Evolutionary conservation across 2,888 invertebrate species (phyloP), one percentile per base, ranked within the genome.

Genomic region (Platerodrilus igneus): DNA sequence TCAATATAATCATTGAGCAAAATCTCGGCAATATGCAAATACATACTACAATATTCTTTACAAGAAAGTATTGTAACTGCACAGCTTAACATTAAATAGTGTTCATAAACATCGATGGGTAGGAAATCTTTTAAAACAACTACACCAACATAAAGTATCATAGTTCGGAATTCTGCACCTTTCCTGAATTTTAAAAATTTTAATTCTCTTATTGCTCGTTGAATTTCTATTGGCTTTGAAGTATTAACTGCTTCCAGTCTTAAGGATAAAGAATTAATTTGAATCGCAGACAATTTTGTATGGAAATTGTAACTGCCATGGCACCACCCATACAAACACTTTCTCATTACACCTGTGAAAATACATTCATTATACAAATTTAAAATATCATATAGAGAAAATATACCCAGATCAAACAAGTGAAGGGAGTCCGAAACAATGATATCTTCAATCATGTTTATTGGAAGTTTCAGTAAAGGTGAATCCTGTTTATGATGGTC

Each of bases 141-240:
- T 9, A 35, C 15, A 19, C 52, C 53, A 11, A 50, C 7, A 36
- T 53, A 55, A 4, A 49, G 26, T 30, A 55, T 35, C 33, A 55
- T 46, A 4, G 51, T 54, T 30, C 51, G 37, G 39, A 27, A 52
- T 37, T 49, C 47, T 25, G 42, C 19, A 13, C 47, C 53, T 48
- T 52, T 52, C 50, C 50, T 50, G 41, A 36, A 42, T 33, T 43
- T 42, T 22, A 51, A 31, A 32, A 31, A 39, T 30, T 48, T 42
- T 9, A 51, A 19, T 16, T 33, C 36, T 37, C 51, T 44, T 31
- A 52, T 37, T 17, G 41, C 22, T n/a, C n/a, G n/a, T n/a, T 51
- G 48, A 14, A 50, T 40, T 32, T 49, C 48, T 16, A 18, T 21
- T 17, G 50, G 50, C 30, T 38, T 46, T 41, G 20, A 34, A 21